Conservation (phyloP, 2,888 invertebrate species). For the Thereva nobilitata region DNA sequence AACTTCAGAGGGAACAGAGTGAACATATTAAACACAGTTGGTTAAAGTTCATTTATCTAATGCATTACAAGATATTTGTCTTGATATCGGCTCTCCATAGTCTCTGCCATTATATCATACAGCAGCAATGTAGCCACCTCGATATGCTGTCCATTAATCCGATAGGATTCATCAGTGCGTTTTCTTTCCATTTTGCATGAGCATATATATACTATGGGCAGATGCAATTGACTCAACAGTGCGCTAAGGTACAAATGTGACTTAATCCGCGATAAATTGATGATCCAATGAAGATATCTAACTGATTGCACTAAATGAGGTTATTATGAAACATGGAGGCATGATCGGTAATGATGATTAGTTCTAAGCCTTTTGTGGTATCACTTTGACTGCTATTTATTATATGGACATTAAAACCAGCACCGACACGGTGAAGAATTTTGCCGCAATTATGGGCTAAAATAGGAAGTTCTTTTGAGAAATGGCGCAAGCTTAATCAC, state of each 20-base stretch:
- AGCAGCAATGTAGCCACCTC: slow-evolving; percentile 25
- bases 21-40: slow-evolving; percentile 8
- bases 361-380: slow-evolving; percentile 18
- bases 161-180: slow-evolving; percentile 23
- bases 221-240: slow-evolving; percentile 4
- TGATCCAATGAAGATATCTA: slow-evolving; percentile 36
- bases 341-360: slow-evolving; percentile 34
- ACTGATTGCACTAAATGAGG: slow-evolving; percentile 32
- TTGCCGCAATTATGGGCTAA: no score
- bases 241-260: slow-evolving; percentile 37
- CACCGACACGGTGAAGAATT: no score
- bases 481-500: no score
- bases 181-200: slow-evolving; percentile 8
- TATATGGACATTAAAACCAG: no score
- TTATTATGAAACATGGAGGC: slow-evolving; percentile 18
- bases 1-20: slow-evolving; percentile 11
- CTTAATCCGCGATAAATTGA: slow-evolving; percentile 40
- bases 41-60: slow-evolving; percentile 31
- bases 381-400: no score
- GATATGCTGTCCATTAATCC: slow-evolving; percentile 29
- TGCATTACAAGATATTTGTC: slow-evolving; percentile 29
- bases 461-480: no score
- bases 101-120: slow-evolving; percentile 1
- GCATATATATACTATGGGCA: slow-evolving; percentile 3
- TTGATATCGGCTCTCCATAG: slow-evolving; percentile 22